Evolutionary conservation across 2,113 vertebrate genomes (phyloP), one percentile per base, ranked within the genome.

Genomic region (Campylomormyrus numenius): DNA sequence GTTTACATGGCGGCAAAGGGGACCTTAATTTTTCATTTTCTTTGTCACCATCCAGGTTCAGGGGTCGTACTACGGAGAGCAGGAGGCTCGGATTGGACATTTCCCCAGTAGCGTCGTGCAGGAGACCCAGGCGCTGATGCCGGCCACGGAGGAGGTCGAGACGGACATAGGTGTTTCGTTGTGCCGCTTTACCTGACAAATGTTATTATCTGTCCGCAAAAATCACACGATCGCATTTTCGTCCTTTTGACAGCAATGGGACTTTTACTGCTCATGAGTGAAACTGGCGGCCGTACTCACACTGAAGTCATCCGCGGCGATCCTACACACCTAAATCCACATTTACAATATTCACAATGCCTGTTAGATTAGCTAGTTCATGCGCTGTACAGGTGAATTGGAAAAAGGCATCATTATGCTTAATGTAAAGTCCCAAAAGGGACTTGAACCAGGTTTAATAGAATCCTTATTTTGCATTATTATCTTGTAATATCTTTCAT

Each of bases 71-170:
- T 98, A 97, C 13, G 96, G 97, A 83, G 96, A 97, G 45, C 93
- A 96, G 91, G 96, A 97, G 3, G 96, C 97, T 87, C 95, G 94
- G 2, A 92, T 98, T 62, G 97, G 97, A 5, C 97, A 97, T 90
- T 98, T 98, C 90, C 97, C 97, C 42, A 97, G 97, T 93, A 96
- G 95, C 1, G 93, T 97, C 5, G 96, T 98, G 70, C 95, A 96
- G 84, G 97, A 98, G 93, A 95, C 94, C 2, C 96, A 96, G 19
- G 94, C 94, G 39, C 93, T 98, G 90, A 97, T 95, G 95, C 96
- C 96, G 15, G 97, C 96, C 27, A 95, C 91, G 91, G 94, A 95
- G 10, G 95, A 97, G 87, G 94, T 98, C 85, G 95, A 95, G 90
- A 98, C 97, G 8, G 95, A 96, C 19, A 97, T 98, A 91, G 90